Conservation (phyloP, 1,140 invertebrate species). For the Frieseomelitta varia region DNA sequence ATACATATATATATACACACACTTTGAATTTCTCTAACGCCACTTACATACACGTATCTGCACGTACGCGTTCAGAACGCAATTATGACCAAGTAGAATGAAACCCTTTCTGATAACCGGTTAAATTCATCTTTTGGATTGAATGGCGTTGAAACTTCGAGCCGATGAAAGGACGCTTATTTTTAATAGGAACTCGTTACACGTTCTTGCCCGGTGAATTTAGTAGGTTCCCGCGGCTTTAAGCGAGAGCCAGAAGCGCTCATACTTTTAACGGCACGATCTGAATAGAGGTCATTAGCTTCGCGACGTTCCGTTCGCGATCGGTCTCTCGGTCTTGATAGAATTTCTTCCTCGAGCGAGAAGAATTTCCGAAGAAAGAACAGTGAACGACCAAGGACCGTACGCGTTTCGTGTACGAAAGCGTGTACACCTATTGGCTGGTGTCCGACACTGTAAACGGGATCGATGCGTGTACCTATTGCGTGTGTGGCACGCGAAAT, state of each 20-base stretch:
- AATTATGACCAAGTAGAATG: conserved; percentile 8
- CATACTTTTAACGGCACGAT: not conserved
- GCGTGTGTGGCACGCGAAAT: conserved; percentile 59
- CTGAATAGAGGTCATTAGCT: conserved; percentile 33
- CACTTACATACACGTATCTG: not conserved
- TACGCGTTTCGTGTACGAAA: not conserved
- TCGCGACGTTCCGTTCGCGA: not conserved
- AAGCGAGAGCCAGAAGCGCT: not conserved
- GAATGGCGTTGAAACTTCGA: conserved; percentile 24
- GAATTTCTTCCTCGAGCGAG: not conserved
- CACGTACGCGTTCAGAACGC: not conserved
- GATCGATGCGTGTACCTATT: conserved; percentile 45
- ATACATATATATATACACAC: no score
- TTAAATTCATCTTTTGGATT: conserved; percentile 31
- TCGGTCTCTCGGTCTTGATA: not conserved
- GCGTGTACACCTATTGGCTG: conserved; percentile 18
- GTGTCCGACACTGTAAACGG: not conserved
- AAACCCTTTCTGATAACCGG: conserved; percentile 27
- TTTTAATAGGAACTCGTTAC: conserved; percentile 29
- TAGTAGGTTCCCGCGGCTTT: not conserved
- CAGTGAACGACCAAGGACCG: not conserved
- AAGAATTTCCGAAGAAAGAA: no score
- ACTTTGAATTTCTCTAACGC: conserved; percentile 6
- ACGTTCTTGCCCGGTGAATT: conserved; percentile 6
- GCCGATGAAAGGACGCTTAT: conserved; percentile 29